These are phyloP conservation scores for Spatula versicolor DNA, from an alignment of 2,797 vertebrate genomes.

Conservation along the genomic window DNA sequence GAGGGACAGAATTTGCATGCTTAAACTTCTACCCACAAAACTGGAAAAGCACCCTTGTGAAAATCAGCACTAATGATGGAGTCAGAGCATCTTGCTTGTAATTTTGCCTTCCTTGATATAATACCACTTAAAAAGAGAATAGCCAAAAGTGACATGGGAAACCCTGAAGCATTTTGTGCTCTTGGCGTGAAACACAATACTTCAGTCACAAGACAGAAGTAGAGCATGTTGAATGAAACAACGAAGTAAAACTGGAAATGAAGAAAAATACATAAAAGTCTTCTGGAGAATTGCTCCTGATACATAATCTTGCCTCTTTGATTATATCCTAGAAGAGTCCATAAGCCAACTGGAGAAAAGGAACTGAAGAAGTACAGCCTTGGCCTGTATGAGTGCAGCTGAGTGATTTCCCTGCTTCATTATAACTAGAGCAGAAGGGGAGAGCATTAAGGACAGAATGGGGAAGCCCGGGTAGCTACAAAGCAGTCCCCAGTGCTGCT, in stretches of 20 bases:
- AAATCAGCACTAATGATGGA: not conserved
- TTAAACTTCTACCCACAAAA: slow-evolving; percentile 8
- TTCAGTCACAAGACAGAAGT: not conserved
- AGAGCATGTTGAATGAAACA: not conserved
- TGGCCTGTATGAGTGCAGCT: not conserved
- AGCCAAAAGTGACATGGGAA: not conserved
- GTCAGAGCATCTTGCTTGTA: not conserved
- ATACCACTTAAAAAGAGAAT: not conserved
- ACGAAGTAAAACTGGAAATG: not conserved
- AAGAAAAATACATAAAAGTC: not conserved
- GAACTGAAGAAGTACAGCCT: not conserved
- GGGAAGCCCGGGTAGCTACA: not conserved
- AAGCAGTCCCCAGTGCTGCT: not conserved
- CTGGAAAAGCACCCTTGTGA: slow-evolving; percentile 30
- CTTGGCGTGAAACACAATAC: not conserved
- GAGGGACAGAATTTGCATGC: slow-evolving; percentile 13
- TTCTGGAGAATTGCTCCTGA: not conserved
- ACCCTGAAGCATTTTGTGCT: not conserved
- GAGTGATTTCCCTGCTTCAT: not conserved
- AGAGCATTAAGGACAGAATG: not conserved
- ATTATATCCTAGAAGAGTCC: not conserved
- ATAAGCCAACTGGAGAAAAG: not conserved
- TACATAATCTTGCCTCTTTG: not conserved
- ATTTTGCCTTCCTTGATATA: slow-evolving; percentile 14
- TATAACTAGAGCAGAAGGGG: not conserved